phyloP scores from a whole-genome alignment of 2,113 vertebrate species.

The Tragulus kanchil region DNA sequence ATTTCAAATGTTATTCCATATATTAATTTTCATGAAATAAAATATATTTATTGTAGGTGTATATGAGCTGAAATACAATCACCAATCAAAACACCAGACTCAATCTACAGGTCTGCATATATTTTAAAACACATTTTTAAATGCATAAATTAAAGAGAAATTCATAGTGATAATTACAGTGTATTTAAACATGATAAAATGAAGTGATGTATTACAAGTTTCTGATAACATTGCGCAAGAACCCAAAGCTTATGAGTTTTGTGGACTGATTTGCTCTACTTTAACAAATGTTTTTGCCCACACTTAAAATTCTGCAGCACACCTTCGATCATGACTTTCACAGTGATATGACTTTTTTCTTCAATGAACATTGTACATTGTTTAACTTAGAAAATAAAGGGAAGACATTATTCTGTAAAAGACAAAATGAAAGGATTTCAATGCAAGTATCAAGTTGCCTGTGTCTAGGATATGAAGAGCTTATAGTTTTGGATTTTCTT shows the following conservation, averaged over 20 bases:
- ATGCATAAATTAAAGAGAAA: not conserved
- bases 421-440: conserved; percentile 60
- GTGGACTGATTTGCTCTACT: not conserved
- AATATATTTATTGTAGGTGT: not conserved
- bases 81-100: not conserved
- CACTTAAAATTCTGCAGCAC: not conserved
- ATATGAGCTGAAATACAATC: not conserved
- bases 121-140: not conserved
- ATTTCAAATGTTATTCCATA: not conserved
- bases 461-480: conserved; percentile 22
- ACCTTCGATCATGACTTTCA: conserved; percentile 24
- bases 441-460: conserved; percentile 62
- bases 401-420: conserved; percentile 33
- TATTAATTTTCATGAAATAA: not conserved
- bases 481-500: conserved; percentile 20
- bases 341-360: conserved; percentile 19
- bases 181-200: not conserved
- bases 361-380: not conserved
- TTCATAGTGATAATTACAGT: not conserved
- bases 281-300: not conserved
- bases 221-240: not conserved
- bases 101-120: not conserved
- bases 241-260: not conserved
- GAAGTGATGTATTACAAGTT: not conserved
- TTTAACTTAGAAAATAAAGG: conserved; percentile 68